Conservation (phyloP, 2,888 invertebrate species). For the Tipula lateralis region DNA sequence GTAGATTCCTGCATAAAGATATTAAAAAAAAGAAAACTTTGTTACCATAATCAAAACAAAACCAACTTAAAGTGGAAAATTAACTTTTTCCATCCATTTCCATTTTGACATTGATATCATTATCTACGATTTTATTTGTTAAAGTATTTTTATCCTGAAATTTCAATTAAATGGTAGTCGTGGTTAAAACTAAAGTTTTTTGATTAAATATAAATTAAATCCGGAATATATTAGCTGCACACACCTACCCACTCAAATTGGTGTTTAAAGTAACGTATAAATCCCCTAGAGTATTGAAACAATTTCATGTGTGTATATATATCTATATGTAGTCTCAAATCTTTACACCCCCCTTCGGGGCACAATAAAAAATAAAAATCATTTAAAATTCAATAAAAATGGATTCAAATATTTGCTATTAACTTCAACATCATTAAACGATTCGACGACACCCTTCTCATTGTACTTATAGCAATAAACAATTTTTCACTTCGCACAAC, state of each 20-base stretch:
- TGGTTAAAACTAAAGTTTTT: not conserved
- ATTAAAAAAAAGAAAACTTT: not conserved
- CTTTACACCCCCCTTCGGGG: not conserved
- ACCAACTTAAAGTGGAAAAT: not conserved
- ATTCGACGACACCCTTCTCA: not conserved
- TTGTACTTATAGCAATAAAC: not conserved
- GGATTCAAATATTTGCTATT: conserved; percentile 1
- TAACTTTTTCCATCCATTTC: not conserved
- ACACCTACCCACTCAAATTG: not conserved
- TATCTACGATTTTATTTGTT: not conserved
- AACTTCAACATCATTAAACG: not conserved
- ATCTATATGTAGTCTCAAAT: not conserved
- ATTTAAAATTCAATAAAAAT: conserved; percentile 15
- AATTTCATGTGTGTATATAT: not conserved
- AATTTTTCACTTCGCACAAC: not conserved
- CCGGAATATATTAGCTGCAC: not conserved
- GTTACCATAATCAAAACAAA: not conserved
- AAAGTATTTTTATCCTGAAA: not conserved
- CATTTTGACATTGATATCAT: not conserved
- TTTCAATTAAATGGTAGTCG: not conserved
- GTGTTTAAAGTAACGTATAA: not conserved
- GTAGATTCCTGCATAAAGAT: conserved; percentile 59
- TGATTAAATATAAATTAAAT: not conserved
- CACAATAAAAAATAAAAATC: not conserved
- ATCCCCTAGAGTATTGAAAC: not conserved